A percentile compares a stretch with the other conserved stretches of the same genome.
Conservation (phyloP, 2,888 invertebrate species). For the Coelinius sp. region DNA sequence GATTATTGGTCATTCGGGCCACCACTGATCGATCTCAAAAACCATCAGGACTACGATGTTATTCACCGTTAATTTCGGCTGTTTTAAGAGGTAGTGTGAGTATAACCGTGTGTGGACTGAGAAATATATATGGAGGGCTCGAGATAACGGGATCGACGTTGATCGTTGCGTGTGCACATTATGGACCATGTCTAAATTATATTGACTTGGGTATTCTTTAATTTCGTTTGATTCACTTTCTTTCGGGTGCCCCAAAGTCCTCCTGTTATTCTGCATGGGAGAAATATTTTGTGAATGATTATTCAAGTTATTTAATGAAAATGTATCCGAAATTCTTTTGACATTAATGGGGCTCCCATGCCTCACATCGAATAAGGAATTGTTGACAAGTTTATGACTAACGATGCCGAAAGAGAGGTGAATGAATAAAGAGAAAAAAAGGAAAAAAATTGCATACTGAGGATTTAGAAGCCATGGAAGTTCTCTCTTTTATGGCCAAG, state of each 20-base stretch:
- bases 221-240: conserved; percentile 11
- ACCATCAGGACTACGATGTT: conserved; percentile 6
- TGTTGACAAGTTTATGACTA: conserved; percentile 27
- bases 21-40: conserved; percentile 10
- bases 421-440: conserved; percentile 1
- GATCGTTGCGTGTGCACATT: conserved; percentile 35
- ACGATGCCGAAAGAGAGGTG: background rate
- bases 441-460: conserved; percentile 21
- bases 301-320: background rate
- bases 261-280: background rate
- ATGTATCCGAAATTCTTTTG: conserved; percentile 9
- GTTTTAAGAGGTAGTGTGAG: background rate
- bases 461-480: conserved; percentile 18
- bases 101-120: conserved; percentile 42
- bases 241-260: background rate
- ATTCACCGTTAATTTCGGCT: conserved; percentile 56
- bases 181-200: conserved; percentile 13
- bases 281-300: background rate
- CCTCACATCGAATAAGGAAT: conserved; percentile 28
- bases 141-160: conserved; percentile 64
- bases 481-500: conserved; percentile 27
- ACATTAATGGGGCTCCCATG: conserved; percentile 2
- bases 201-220: background rate
- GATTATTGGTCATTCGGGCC: conserved; percentile 11
- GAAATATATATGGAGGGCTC: conserved; percentile 62